phyloP scores from a whole-genome alignment of 2,888 invertebrate species.

The Amphipoea oculea region DNA sequence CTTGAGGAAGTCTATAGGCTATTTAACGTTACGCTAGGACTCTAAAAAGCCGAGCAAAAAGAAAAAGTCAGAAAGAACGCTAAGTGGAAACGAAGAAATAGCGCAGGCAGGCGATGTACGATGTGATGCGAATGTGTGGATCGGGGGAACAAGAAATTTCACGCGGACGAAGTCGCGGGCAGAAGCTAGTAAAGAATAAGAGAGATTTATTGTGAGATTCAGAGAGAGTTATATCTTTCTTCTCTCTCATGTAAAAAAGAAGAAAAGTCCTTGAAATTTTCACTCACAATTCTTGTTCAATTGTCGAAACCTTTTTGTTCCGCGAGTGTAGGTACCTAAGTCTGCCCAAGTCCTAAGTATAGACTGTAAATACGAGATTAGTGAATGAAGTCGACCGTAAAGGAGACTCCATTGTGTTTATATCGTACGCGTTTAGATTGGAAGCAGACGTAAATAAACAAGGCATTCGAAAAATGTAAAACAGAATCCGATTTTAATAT shows the following conservation, averaged over 20 bases:
- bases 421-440: slow-evolving; percentile 9
- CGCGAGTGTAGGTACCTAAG: too few species aligned
- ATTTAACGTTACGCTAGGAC: too few species aligned
- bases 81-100: too few species aligned
- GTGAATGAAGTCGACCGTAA: slow-evolving; percentile 46
- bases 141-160: too few species aligned
- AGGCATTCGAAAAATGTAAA: slow-evolving; percentile 20
- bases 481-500: slow-evolving; percentile 31
- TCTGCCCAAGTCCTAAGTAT: not conserved
- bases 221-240: not conserved
- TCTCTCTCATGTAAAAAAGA: not conserved
- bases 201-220: not conserved
- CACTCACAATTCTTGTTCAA: not conserved
- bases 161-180: too few species aligned
- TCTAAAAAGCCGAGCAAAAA: too few species aligned
- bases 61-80: too few species aligned
- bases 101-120: too few species aligned
- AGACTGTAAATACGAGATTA: slow-evolving; percentile 22
- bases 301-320: not conserved
- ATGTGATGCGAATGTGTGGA: too few species aligned
- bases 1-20: too few species aligned
- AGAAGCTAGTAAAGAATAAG: not conserved
- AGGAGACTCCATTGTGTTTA: slow-evolving; percentile 26
- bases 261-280: not conserved
- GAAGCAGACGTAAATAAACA: slow-evolving; percentile 38